A percentile compares a stretch with the other conserved stretches of the same genome.
Conservation (phyloP, 2,113 vertebrate genomes). For the Noturus placidus region DNA sequence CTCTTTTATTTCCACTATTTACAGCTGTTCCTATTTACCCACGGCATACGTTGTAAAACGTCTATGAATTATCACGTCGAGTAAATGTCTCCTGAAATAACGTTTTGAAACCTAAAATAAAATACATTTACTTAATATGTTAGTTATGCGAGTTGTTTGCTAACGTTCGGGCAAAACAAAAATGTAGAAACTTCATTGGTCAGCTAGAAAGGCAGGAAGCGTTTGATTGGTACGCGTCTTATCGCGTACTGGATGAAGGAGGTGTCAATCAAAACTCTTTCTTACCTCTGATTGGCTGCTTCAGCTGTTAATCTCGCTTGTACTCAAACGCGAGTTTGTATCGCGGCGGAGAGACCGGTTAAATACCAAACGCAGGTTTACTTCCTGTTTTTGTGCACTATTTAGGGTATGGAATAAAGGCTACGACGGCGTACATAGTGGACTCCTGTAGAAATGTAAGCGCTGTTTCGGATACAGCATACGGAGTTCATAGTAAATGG, state of each 20-base stretch:
- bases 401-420: not conserved
- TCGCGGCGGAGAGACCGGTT: conserved; percentile 34
- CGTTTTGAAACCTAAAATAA: too few relatives aligned
- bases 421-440: not conserved
- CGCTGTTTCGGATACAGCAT: not conserved
- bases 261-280: conserved; percentile 15
- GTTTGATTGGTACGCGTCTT: not conserved
- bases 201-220: not conserved
- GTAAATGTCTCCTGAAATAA: not conserved
- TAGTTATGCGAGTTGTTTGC: not conserved
- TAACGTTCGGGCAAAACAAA: not conserved
- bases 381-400: not conserved
- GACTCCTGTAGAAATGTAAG: fast-evolving
- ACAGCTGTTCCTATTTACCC: not conserved
- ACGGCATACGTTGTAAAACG: not conserved
- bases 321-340: conserved; percentile 14
- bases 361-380: not conserved
- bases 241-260: conserved; percentile 24
- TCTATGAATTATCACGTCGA: not conserved
- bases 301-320: conserved; percentile 16
- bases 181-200: not conserved
- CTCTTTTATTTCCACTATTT: not conserved
- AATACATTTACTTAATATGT: not conserved
- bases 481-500: not conserved
- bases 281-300: conserved; percentile 17